Evolutionary conservation across 1,140 invertebrate genomes (phyloP), one percentile per base, ranked within the genome.

Genomic region (Popillia japonica): DNA sequence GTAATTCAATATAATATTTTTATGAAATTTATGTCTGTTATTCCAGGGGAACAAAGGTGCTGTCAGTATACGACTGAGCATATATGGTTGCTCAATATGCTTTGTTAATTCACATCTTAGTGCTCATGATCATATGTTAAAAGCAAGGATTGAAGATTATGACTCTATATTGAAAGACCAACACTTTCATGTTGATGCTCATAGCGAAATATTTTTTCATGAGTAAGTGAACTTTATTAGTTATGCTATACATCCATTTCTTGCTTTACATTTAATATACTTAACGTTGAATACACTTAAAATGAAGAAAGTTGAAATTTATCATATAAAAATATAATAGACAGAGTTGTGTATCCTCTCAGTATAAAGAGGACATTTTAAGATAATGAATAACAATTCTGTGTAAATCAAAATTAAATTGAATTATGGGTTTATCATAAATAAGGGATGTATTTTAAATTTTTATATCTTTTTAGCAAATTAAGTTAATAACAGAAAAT

Each of bases 1-100:
- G 88, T 87, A 27, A 55, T 34, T 17, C 20, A n/a, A n/a, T 17
- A 73, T 48, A 48, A 4, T 11, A 64, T 11, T 40, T 40, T 2
- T 40, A 27, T 76, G 8, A 11, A 44, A 4, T 20, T 55, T 55
- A 41, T 10, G 59, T 73, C 2, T 75, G 6, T 17, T n/a, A 40
- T 90, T 89, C n/a, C 86, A 96, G 96, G 96, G 96, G 76, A 98
- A 98, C 86, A 99, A 98, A 90, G 97, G 97, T 22, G 96, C 94
- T 2, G 94, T 97, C 0, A 96, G 94, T 83, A 90, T 97, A 68
- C 89, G 97, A 72, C 91, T 98, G 80, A 94, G 94, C 81, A 89
- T 96, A 9, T 95, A 96, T 84, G 96, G 96, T 10, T 93, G 93
- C 79, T 96, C 94, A 14, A 82, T 98, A 40, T 96, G 95, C 82